phyloP scores from a whole-genome alignment of 2,888 invertebrate genomes.

The Petrophora chlorosata region DNA sequence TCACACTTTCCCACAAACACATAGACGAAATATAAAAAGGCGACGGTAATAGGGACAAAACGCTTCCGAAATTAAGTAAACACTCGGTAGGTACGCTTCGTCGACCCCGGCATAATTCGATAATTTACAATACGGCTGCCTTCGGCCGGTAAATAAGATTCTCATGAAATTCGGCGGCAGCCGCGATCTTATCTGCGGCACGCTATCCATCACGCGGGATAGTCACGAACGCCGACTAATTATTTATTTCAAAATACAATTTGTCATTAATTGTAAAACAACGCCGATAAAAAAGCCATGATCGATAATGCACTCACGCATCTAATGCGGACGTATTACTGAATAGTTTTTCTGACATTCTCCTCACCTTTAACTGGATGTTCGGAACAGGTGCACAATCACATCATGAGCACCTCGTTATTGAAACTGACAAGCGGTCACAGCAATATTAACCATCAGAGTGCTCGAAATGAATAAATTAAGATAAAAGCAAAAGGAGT shows the following conservation, averaged over 20 bases:
- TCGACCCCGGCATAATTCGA: constrained; percentile 70
- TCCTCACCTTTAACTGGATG: constrained; percentile 13
- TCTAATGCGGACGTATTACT: constrained; percentile 28
- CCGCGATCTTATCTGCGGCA: constrained; percentile 71
- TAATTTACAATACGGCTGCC: constrained; percentile 71
- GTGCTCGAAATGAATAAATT: constrained; percentile 76
- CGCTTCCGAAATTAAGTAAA: constrained; percentile 75
- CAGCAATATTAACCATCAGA: constrained; percentile 76
- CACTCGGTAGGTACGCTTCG: constrained; percentile 68
- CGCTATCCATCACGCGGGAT: constrained; percentile 72
- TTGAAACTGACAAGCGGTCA: constrained; percentile 78
- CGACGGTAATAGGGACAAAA: constrained; percentile 70
- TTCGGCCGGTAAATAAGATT: constrained; percentile 70
- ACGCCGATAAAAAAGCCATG: constrained; percentile 44
- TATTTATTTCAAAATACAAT: constrained; percentile 64
- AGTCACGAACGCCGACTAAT: constrained; percentile 71
- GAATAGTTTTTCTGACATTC: constrained; percentile 32
- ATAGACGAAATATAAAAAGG: constrained; percentile 52
- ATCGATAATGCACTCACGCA: constrained; percentile 37
- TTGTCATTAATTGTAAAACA: constrained; percentile 62
- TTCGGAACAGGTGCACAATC: constrained; percentile 60
- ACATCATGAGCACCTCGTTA: constrained; percentile 65
- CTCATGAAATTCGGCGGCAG: constrained; percentile 76
- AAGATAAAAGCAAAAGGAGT: constrained; percentile 76
- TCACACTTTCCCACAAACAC: constrained; percentile 65